Evolutionary conservation across 2,888 invertebrate genomes (phyloP).

Genomic region (Ditylenchus weischeri): DNA sequence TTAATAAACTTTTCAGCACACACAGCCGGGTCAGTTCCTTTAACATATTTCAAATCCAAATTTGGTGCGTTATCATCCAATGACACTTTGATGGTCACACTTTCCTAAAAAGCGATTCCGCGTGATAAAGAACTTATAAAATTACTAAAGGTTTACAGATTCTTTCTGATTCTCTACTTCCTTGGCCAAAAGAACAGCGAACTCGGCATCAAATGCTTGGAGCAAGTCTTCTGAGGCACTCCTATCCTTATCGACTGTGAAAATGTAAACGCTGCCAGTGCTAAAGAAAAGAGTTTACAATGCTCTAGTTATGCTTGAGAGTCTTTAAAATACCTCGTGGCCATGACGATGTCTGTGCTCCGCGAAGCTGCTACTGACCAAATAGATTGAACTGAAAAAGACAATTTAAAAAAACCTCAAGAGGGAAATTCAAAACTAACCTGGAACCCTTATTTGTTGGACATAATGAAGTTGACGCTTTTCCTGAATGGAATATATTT

Average conservation of each 20-base stretch:
- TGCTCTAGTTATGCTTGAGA: no score
- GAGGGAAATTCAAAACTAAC: no score
- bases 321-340: constrained; percentile 68
- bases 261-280: constrained; percentile 82
- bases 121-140: background rate
- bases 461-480: constrained; percentile 9
- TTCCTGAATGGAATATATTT: constrained; percentile 39
- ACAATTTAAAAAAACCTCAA: no score
- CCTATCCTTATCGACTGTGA: constrained; percentile 72
- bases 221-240: constrained; percentile 63
- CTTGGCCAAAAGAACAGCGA: constrained; percentile 62
- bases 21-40: constrained; percentile 47
- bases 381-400: constrained; percentile 71
- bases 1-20: constrained; percentile 49
- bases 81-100: constrained; percentile 50
- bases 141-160: no score
- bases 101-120: constrained; percentile 18
- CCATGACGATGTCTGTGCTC: constrained; percentile 86
- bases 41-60: constrained; percentile 45
- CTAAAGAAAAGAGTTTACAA: constrained; percentile 66
- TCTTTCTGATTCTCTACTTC: constrained; percentile 8
- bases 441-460: constrained; percentile 69
- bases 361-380: constrained; percentile 79
- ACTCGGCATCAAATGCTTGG: constrained; percentile 72
- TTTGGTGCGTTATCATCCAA: constrained; percentile 46